A percentile compares a stretch with the other conserved stretches of the same genome.
These are phyloP conservation scores for Melitaea athalia DNA, from an alignment of 2,888 invertebrate genomes.

Conservation along the genomic window DNA sequence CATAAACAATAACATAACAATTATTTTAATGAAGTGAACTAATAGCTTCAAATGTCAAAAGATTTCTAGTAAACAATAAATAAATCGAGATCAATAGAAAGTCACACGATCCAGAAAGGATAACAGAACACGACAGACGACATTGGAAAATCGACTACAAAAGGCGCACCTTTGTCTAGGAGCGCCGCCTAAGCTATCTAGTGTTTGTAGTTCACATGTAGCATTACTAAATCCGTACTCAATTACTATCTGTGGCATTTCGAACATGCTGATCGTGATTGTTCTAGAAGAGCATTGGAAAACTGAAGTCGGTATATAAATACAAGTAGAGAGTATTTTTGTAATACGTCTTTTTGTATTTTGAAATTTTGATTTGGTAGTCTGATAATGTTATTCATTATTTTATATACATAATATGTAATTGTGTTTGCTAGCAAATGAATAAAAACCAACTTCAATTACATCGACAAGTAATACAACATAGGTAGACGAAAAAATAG, in stretches of 20 bases:
- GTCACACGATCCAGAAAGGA: background rate
- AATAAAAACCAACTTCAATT: no score
- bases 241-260: conserved; percentile 4
- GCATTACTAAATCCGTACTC: conserved; percentile 3
- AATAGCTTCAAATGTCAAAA: no score
- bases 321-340: background rate
- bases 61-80: background rate
- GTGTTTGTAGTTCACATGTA: conserved; percentile 9
- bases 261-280: conserved; percentile 8
- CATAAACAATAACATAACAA: background rate
- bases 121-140: conserved; percentile 1
- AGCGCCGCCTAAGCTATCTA: background rate
- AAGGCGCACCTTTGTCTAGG: conserved; percentile 2
- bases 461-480: no score
- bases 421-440: no score
- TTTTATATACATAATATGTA: no score
- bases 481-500: no score
- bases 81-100: conserved; percentile 6
- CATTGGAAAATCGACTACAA: conserved; percentile 1
- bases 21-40: background rate
- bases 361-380: no score
- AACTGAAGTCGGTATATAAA: background rate
- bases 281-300: background rate
- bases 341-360: no score
- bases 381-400: no score